Evolutionary conservation across 1,140 invertebrate genomes (phyloP).

Genomic region (Pinna nobilis): DNA sequence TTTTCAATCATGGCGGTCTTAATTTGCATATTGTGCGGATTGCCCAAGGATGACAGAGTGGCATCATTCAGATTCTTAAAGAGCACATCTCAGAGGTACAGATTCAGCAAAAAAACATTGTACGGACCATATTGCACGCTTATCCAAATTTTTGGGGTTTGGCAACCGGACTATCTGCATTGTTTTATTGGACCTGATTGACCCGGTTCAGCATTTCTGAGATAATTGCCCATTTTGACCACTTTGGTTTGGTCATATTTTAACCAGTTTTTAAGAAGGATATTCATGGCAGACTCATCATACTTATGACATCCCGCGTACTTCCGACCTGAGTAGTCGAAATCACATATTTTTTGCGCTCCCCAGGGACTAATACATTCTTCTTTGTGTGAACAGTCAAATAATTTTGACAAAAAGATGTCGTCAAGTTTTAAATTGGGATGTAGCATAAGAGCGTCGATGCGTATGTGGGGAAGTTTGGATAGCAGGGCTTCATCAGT

Average conservation of each 20-base stretch:
- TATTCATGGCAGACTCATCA: conserved; percentile 56
- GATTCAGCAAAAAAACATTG: too few relatives aligned
- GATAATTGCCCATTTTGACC: too few relatives aligned
- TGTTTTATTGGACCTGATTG: too few relatives aligned
- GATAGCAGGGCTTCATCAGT: conserved; percentile 38
- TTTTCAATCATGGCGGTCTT: too few relatives aligned
- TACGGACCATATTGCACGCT: too few relatives aligned
- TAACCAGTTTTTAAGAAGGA: conserved; percentile 48
- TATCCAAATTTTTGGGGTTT: too few relatives aligned
- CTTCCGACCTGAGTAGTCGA: conserved; percentile 29
- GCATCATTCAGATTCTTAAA: too few relatives aligned
- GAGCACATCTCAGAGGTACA: too few relatives aligned
- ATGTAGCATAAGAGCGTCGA: conserved; percentile 44
- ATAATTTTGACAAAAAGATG: conserved; percentile 27
- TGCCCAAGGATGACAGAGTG: too few relatives aligned
- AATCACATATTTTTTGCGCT: conserved; percentile 25
- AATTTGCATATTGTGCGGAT: too few relatives aligned
- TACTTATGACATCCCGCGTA: conserved; percentile 52
- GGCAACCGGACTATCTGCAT: too few relatives aligned
- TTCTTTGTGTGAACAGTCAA: conserved; percentile 46
- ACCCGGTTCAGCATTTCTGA: too few relatives aligned
- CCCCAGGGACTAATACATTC: conserved; percentile 38
- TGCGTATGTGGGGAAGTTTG: conserved; percentile 33
- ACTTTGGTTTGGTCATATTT: conserved; percentile 21
- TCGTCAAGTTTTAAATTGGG: conserved; percentile 24